Percentiles rank a stretch among this genome's conserved stretches.
phyloP scores from a whole-genome alignment of 2,888 invertebrate genomes.

The Ormyrus labotus region DNA sequence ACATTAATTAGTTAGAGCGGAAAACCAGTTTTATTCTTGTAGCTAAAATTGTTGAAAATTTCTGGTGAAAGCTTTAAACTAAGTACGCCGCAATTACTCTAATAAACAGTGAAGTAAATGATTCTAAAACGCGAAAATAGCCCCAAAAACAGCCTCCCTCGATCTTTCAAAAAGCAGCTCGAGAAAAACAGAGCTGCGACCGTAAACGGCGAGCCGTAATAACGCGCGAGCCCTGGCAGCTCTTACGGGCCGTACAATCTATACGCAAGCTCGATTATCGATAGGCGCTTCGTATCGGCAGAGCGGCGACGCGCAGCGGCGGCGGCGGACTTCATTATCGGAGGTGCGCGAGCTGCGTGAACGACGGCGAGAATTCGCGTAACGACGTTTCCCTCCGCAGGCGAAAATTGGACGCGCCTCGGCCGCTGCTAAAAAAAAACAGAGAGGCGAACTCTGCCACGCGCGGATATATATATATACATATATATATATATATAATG shows the following conservation, averaged over 20 bases:
- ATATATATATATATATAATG: neutral
- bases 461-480: neutral
- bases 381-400: neutral
- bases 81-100: neutral
- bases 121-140: neutral
- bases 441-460: neutral
- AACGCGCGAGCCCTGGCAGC: too few relatives aligned
- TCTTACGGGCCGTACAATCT: neutral
- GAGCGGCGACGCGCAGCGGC: neutral
- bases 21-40: too few relatives aligned
- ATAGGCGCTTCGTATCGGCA: conserved; percentile 10
- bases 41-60: too few relatives aligned
- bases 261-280: conserved; percentile 44
- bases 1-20: too few relatives aligned
- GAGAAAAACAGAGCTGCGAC: neutral
- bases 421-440: neutral
- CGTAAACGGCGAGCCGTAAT: too few relatives aligned
- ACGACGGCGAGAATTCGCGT: neutral
- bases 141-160: neutral
- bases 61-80: too few relatives aligned
- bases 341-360: neutral
- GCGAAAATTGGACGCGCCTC: neutral
- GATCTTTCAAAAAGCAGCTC: neutral
- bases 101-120: neutral
- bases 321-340: conserved; percentile 10